Evolutionary conservation across 2,888 invertebrate genomes (phyloP).

Genomic region (Tenthredo distinguenda): DNA sequence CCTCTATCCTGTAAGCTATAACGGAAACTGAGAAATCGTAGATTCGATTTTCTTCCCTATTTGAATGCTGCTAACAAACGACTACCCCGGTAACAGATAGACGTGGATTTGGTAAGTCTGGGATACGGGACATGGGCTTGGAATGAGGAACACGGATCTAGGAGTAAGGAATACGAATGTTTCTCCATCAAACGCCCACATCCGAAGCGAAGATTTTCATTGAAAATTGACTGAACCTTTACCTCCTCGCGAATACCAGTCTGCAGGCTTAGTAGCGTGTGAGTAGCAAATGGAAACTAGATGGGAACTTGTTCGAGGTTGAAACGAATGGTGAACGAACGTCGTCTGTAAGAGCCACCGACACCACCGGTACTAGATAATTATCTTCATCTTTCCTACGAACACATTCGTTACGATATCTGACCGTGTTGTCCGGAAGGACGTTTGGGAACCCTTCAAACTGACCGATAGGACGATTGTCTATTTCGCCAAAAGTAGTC

Average conservation of each 20-base stretch:
- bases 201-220: slow-evolving; percentile 40
- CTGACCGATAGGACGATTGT: background rate
- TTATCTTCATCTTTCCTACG: slow-evolving; percentile 10
- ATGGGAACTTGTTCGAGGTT: background rate
- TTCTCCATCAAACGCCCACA: slow-evolving; percentile 41
- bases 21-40: slow-evolving; percentile 11
- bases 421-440: background rate
- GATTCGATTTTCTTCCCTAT: slow-evolving; percentile 27
- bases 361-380: slow-evolving; percentile 26
- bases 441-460: background rate
- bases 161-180: slow-evolving; percentile 45
- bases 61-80: slow-evolving; percentile 30
- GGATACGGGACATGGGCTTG: background rate
- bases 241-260: background rate
- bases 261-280: background rate
- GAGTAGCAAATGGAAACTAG: slow-evolving; percentile 33
- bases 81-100: slow-evolving; percentile 24
- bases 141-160: slow-evolving; percentile 40
- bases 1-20: background rate
- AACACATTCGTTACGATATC: slow-evolving; percentile 21
- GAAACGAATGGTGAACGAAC: slow-evolving; percentile 17
- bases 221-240: slow-evolving; percentile 44
- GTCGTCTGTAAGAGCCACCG: slow-evolving; percentile 38
- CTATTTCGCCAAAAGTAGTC: background rate
- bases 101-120: background rate